These are phyloP conservation scores for Aphis gossypii DNA, from an alignment of 1,140 invertebrate genomes.

Conservation along the genomic window DNA sequence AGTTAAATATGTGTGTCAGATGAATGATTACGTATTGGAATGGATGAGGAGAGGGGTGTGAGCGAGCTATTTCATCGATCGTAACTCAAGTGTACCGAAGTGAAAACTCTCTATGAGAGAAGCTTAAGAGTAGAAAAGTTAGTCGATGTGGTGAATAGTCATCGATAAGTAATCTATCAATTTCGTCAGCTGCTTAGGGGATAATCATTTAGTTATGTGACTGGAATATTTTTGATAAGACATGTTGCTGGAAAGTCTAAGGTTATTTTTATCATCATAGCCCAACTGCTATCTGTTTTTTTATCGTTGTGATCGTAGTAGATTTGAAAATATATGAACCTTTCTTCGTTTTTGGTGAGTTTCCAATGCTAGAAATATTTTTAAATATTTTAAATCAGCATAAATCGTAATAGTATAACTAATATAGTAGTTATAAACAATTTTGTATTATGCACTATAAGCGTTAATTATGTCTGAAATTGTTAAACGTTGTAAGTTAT, in stretches of 20 bases:
- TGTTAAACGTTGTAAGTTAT: background rate
- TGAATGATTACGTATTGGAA: background rate
- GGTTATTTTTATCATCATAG: background rate
- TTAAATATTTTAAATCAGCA: background rate
- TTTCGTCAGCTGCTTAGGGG: background rate
- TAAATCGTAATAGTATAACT: background rate
- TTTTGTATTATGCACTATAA: background rate
- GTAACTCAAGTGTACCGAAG: background rate
- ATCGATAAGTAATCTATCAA: slow-evolving; percentile 17
- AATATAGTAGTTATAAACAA: background rate
- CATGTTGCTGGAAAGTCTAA: background rate
- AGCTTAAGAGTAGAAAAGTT: background rate
- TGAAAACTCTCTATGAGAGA: background rate
- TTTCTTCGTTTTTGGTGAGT: background rate
- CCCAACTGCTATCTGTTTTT: background rate
- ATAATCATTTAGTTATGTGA: slow-evolving; percentile 13
- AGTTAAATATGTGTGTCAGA: background rate
- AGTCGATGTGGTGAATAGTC: background rate
- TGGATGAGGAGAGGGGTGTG: too few species aligned
- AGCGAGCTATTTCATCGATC: background rate
- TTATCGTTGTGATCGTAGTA: background rate
- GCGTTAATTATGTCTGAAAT: background rate
- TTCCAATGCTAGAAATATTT: background rate
- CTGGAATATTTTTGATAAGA: slow-evolving; percentile 2
- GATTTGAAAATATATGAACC: background rate